Conservation (phyloP, 30 jellyfish, hydroid and myxozoan species). For the Rhopilema esculentum region DNA sequence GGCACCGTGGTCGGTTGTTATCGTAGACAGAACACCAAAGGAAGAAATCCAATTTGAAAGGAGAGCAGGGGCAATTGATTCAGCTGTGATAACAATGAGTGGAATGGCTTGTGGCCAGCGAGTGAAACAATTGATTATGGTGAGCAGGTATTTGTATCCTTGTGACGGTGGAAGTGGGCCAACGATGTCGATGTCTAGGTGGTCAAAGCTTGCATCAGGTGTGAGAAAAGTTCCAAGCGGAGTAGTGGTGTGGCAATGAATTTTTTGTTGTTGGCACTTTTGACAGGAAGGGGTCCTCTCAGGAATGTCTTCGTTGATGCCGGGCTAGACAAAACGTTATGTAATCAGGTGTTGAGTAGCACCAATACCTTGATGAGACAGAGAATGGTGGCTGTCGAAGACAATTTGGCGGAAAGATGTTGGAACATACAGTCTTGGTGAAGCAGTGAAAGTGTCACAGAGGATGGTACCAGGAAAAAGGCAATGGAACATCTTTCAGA, state of each 20-base stretch:
- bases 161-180: slow-evolving; percentile 22
- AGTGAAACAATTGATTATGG: neutral
- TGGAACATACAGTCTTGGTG: slow-evolving; percentile 12
- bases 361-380: slow-evolving; percentile 25
- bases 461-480: slow-evolving; percentile 9
- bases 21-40: neutral
- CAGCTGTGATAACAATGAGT: neutral
- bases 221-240: slow-evolving; percentile 15
- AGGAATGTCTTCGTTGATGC: neutral
- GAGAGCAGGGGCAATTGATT: neutral
- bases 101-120: neutral
- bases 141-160: neutral
- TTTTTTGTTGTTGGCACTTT: slow-evolving; percentile 8
- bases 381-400: slow-evolving; percentile 4
- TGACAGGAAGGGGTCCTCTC: neutral
- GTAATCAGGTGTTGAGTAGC: slow-evolving; percentile 4
- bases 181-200: slow-evolving; percentile 12
- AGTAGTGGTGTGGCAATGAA: slow-evolving; percentile 14
- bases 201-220: slow-evolving; percentile 22
- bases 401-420: neutral
- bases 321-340: slow-evolving; percentile 27
- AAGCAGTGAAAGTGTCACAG: neutral
- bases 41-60: neutral
- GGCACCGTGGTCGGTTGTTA: neutral
- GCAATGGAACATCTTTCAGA: slow-evolving; percentile 1